A percentile compares a stretch with the other conserved stretches of the same genome.
Conservation (phyloP, 2,888 invertebrate species). For the Drosophila longiperda region DNA sequence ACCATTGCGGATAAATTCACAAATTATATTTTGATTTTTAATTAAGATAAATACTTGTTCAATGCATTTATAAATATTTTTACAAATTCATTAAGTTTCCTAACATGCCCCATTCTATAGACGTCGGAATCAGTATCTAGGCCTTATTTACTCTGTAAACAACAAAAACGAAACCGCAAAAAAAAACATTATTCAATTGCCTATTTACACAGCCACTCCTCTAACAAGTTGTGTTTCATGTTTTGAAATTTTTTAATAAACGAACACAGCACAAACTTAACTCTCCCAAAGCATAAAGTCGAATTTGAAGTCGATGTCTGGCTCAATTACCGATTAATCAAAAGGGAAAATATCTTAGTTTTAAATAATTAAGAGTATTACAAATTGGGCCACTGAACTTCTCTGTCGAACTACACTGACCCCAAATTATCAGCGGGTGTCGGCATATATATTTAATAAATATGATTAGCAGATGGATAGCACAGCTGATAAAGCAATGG, state of each 20-base stretch:
- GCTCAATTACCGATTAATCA: slow-evolving; percentile 22
- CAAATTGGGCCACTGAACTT: slow-evolving; percentile 21
- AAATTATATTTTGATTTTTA: background rate
- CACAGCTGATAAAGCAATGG: slow-evolving; percentile 32
- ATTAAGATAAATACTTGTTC: background rate
- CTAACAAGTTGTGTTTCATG: slow-evolving; percentile 16
- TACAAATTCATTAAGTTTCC: background rate
- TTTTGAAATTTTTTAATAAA: slow-evolving; percentile 34
- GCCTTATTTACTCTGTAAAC: slow-evolving; percentile 1
- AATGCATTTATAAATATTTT: background rate
- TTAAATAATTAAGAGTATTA: slow-evolving; percentile 15
- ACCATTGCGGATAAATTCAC: background rate
- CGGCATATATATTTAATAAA: slow-evolving; percentile 49
- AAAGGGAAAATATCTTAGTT: slow-evolving; percentile 16
- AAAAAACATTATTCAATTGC: background rate
- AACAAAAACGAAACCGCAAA: background rate
- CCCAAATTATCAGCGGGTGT: slow-evolving; percentile 38
- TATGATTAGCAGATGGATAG: slow-evolving; percentile 21
- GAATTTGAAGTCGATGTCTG: background rate
- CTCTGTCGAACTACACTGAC: slow-evolving; percentile 30
- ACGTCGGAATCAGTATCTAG: background rate
- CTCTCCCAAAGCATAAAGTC: slow-evolving; percentile 11
- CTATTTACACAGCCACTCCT: slow-evolving; percentile 15
- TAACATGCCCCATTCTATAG: background rate
- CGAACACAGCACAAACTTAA: slow-evolving; percentile 27